Evolutionary conservation across 2,113 vertebrate species (phyloP).

Genomic region (Salminus brasiliensis): DNA sequence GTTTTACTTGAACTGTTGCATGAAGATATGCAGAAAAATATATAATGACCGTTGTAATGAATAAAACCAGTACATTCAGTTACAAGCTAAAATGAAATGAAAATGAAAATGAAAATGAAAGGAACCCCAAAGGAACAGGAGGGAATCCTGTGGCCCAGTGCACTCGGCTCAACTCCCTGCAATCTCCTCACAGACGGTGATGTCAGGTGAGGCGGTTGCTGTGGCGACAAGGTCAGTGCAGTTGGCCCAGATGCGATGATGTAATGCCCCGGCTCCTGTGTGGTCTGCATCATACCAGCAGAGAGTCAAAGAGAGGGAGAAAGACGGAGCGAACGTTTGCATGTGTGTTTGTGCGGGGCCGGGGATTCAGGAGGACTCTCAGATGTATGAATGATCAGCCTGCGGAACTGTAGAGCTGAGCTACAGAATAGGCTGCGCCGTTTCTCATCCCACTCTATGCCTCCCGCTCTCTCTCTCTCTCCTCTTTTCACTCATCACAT

Average conservation of each 20-base stretch:
- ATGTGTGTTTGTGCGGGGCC: not conserved
- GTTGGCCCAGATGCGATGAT: slow-evolving; percentile 41
- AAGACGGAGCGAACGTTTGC: not conserved
- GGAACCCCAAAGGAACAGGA: slow-evolving; percentile 1
- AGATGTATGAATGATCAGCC: slow-evolving; percentile 17
- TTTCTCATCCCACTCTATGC: no score
- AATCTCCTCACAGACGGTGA: slow-evolving; percentile 51
- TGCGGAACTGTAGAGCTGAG: not conserved
- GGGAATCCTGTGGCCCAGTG: slow-evolving; percentile 35
- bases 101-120: not conserved
- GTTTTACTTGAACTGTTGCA: no score
- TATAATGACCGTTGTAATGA: not conserved
- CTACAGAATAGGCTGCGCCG: not conserved
- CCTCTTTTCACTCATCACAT: slow-evolving; percentile 10
- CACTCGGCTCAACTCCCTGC: slow-evolving; percentile 25
- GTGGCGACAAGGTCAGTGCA: slow-evolving; percentile 56
- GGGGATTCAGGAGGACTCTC: not conserved
- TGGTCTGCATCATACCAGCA: slow-evolving; percentile 46
- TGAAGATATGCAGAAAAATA: no score
- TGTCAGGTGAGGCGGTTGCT: slow-evolving; percentile 60
- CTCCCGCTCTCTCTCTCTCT: not conserved
- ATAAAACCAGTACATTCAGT: not conserved
- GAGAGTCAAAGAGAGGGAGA: not conserved
- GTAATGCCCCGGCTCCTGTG: slow-evolving; percentile 47
- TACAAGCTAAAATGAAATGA: not conserved